phyloP scores from a whole-genome alignment of 2,888 invertebrate genomes.

The Trachelus stipa region DNA sequence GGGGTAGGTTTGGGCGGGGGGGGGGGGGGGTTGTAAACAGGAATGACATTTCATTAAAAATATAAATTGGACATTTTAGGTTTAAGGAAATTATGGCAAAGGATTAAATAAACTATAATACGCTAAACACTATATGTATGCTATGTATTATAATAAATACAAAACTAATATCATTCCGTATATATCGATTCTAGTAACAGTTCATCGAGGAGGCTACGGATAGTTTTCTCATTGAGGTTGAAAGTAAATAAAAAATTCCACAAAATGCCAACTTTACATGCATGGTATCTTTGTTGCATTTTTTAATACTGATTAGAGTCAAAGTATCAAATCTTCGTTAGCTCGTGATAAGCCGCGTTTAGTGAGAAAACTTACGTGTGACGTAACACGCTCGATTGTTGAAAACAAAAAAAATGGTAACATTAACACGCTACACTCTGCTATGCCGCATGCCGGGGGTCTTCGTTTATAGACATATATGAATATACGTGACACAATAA shows the following conservation, averaged over 20 bases:
- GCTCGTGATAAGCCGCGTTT: not conserved
- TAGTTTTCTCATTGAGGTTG: not conserved
- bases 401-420: slow-evolving; percentile 5
- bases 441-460: slow-evolving; percentile 24
- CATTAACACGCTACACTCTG: slow-evolving; percentile 22
- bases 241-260: not conserved
- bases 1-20: not conserved
- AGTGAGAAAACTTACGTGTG: not conserved
- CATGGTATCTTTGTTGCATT: not conserved
- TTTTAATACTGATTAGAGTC: not conserved
- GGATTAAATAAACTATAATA: not conserved
- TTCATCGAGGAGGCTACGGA: not conserved
- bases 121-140: not conserved
- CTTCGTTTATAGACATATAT: slow-evolving; percentile 4
- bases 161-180: not conserved
- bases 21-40: not conserved
- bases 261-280: not conserved
- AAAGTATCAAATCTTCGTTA: not conserved
- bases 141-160: not conserved
- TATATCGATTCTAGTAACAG: not conserved
- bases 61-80: not conserved
- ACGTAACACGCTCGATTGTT: not conserved
- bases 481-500: not conserved
- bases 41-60: not conserved
- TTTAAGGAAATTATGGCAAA: not conserved